Conservation (phyloP, 2,888 invertebrate genomes). For the Seira musarum region DNA sequence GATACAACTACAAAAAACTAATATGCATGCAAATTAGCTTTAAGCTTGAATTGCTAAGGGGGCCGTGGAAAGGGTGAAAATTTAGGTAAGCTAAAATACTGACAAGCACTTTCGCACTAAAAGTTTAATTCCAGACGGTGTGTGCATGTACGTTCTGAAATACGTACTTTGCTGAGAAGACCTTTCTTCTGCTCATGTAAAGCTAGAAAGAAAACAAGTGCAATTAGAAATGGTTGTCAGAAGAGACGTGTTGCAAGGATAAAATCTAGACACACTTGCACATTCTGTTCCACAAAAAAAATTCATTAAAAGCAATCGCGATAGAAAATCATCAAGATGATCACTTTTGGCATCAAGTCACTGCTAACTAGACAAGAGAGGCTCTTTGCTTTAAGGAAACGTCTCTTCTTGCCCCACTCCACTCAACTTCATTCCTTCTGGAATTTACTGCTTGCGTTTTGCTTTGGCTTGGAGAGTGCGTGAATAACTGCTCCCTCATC, state of each 20-base stretch:
- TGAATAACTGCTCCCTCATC: background rate
- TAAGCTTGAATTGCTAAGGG: background rate
- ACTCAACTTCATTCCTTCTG: slow-evolving; percentile 20
- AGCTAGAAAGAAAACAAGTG: background rate
- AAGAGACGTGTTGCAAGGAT: background rate
- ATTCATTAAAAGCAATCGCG: slow-evolving; percentile 5
- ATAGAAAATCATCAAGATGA: background rate
- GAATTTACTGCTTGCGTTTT: slow-evolving; percentile 18
- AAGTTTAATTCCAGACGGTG: slow-evolving; percentile 4
- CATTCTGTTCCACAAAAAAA: slow-evolving; percentile 9
- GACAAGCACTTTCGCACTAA: background rate
- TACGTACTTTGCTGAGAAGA: no score
- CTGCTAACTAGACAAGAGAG: background rate
- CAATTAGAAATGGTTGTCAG: slow-evolving; percentile 37
- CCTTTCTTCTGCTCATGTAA: background rate
- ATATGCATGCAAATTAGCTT: slow-evolving; percentile 20
- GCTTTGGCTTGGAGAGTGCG: background rate
- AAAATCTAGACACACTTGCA: slow-evolving; percentile 14
- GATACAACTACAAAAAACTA: slow-evolving; percentile 3
- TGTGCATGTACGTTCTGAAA: background rate
- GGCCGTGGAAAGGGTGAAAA: slow-evolving; percentile 12
- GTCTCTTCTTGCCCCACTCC: background rate
- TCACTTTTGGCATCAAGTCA: slow-evolving; percentile 12
- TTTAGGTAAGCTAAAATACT: slow-evolving; percentile 4
- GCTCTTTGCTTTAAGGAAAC: background rate